A percentile compares a stretch with the other conserved stretches of the same genome.
These are phyloP conservation scores for Gavia stellata DNA, from an alignment of 2,113 vertebrate genomes.

Conservation along the genomic window DNA sequence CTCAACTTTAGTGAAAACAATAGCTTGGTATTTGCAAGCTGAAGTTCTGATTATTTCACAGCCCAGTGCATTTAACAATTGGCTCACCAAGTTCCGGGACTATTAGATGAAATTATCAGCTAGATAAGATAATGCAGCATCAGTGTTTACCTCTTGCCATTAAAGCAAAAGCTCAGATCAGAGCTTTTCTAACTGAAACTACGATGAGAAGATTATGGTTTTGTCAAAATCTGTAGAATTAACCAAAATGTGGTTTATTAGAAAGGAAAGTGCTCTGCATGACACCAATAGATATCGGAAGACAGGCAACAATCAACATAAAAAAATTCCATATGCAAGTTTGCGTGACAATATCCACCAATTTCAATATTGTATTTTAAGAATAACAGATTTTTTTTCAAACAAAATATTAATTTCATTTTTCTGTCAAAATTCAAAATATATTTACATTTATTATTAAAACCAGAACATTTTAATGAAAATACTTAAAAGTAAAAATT, in stretches of 20 bases:
- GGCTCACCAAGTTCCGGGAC: constrained; percentile 26
- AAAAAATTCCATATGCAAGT: neutral
- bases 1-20: constrained; percentile 27
- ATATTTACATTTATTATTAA: neutral
- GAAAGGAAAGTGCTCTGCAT: neutral
- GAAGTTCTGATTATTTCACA: constrained; percentile 12
- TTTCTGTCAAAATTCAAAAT: neutral
- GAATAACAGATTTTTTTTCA: neutral
- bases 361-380: neutral
- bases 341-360: neutral
- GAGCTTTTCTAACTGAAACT: neutral
- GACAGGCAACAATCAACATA: neutral
- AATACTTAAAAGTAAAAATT: neutral
- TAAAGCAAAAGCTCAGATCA: neutral
- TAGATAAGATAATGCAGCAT: constrained; percentile 13
- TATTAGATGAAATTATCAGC: constrained; percentile 31
- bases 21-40: constrained; percentile 34
- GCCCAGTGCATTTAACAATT: neutral
- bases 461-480: neutral
- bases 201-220: neutral
- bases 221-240: neutral
- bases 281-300: fast-evolving
- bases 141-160: constrained; percentile 13
- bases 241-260: neutral
- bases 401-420: fast-evolving